Evolutionary conservation across 2,888 invertebrate species (phyloP).

Genomic region (Dryadula phaetusa): DNA sequence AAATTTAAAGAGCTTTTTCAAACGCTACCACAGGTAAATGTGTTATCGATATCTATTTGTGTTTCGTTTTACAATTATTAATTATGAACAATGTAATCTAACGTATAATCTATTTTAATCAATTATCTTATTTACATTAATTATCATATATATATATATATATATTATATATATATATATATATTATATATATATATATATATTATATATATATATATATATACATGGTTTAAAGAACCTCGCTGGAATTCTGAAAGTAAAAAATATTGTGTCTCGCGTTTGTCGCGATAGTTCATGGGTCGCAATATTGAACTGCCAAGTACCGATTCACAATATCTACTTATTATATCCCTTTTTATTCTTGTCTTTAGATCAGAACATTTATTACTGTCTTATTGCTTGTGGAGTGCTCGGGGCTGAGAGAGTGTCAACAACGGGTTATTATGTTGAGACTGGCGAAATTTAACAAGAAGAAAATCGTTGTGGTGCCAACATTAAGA

Average conservation of each 20-base stretch:
- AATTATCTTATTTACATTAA: too few species aligned
- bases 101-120: too few species aligned
- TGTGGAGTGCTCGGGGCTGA: constrained; percentile 75
- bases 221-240: neutral
- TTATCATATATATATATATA: too few species aligned
- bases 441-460: constrained; percentile 80
- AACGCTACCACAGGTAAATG: constrained; percentile 11
- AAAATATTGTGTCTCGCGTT: constrained; percentile 56
- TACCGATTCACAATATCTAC: constrained; percentile 77
- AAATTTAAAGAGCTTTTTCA: constrained; percentile 34
- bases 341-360: constrained; percentile 78
- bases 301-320: constrained; percentile 75
- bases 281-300: constrained; percentile 54
- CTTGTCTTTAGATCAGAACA: constrained; percentile 77
- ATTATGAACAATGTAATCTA: too few species aligned
- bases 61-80: too few species aligned
- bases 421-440: constrained; percentile 78
- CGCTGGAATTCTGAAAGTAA: constrained; percentile 39
- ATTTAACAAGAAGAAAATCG: constrained; percentile 75
- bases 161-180: too few species aligned
- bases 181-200: too few species aligned
- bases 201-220: too few species aligned
- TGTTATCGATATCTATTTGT: too few species aligned
- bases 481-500: constrained; percentile 56
- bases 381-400: constrained; percentile 84